Conservation (phyloP, 2,888 invertebrate genomes). For the Lissocephala sabroskyi region DNA sequence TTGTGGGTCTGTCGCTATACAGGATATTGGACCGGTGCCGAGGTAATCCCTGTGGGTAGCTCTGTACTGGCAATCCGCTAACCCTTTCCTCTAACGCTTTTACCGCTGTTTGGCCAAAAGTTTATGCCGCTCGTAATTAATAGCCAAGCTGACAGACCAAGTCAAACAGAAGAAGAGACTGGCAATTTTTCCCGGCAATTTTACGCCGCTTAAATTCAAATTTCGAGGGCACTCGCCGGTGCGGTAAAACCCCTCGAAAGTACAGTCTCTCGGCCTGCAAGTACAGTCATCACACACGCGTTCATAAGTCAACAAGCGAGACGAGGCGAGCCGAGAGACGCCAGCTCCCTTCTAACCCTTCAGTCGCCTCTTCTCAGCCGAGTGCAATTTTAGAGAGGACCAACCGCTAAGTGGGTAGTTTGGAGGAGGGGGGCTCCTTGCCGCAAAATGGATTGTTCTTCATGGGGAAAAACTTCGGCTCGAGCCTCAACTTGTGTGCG, state of each 20-base stretch:
- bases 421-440: too few relatives aligned
- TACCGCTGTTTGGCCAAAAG: too few relatives aligned
- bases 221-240: not conserved
- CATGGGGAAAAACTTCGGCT: not conserved
- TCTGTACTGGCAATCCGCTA: too few relatives aligned
- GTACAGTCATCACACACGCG: slow-evolving; percentile 1
- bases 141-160: too few relatives aligned
- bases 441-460: too few relatives aligned
- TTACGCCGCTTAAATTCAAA: slow-evolving; percentile 4
- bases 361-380: too few relatives aligned
- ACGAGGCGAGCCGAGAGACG: not conserved
- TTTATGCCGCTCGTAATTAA: not conserved
- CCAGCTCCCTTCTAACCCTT: not conserved
- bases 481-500: not conserved
- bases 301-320: slow-evolving; percentile 1
- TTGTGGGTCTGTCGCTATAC: too few relatives aligned
- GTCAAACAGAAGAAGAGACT: slow-evolving; percentile 14
- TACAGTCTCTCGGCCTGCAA: not conserved
- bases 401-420: too few relatives aligned
- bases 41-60: too few relatives aligned
- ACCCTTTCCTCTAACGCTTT: too few relatives aligned
- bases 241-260: not conserved
- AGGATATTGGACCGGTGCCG: too few relatives aligned
- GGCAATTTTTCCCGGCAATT: slow-evolving; percentile 1
- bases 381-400: too few relatives aligned